Evolutionary conservation across 1,140 invertebrate genomes (phyloP), one percentile per base, ranked within the genome.

Genomic region (Eubasilissa regina): DNA sequence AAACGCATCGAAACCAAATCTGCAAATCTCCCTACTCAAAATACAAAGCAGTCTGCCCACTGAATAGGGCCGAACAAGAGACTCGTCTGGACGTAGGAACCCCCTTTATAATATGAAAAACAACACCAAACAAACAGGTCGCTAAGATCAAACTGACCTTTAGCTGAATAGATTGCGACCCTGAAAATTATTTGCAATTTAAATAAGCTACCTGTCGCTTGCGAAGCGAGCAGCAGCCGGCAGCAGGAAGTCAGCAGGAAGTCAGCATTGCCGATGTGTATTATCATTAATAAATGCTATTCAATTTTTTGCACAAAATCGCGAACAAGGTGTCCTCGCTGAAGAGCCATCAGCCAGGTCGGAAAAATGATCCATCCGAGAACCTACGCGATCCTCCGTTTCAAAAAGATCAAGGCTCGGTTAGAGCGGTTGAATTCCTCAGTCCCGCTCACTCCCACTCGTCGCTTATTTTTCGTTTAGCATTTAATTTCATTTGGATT

Each of bases 81-180:
- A 58, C 55, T 58, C 25, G 25, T 21, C 55, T 58, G 55, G 25
- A 12, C 9, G 10, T 47, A 70, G 45, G 48, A 53, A 70, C 13
- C 44, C 66, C 17, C 66, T 15, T 62, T 19, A 17, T 8, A 25
- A 6, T 35, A 6, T 21, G n/a, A 8, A 47, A 25, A 70, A 70
- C 43, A 60, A 19, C 21, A 75, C 60, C 51, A 53, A 66, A 53
- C 60, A 72, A 72, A 60, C 76, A 78, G 76, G 76, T 78, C 56
- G 78, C 35, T 51, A 53, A 81, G 80, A 77, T 81, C 76, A 77
- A 81, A 55, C 12, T 74, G 70, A 74, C 70, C 70, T 74, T 74
- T 70, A 47, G 45, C 66, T 48, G 66, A 53, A 70, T 70, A 48
- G 44, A 13, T 45, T 47, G 45, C 66, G 66, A 70, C 66, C 66